Conservation (phyloP, 2,113 vertebrate species). For the Paramormyrops kingsleyae region DNA sequence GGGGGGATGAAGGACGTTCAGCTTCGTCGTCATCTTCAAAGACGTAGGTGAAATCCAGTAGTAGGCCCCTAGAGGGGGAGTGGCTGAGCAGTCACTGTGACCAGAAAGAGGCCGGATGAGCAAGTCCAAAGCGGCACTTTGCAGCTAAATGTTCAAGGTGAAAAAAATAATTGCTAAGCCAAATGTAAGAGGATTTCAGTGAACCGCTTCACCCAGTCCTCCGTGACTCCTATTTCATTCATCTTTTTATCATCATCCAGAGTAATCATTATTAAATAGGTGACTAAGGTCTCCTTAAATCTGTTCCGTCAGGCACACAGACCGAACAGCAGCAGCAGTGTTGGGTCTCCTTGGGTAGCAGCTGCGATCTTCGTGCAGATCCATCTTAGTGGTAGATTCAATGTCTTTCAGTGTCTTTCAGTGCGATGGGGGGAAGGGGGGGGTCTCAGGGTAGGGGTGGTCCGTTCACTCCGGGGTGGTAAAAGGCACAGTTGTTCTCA, state of each 20-base stretch:
- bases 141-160: not conserved
- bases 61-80: not conserved
- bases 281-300: not conserved
- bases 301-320: not conserved
- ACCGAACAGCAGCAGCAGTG: not conserved
- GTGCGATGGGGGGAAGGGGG: not conserved
- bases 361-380: not conserved
- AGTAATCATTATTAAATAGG: not conserved
- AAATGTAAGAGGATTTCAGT: not conserved
- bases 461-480: conserved; percentile 84
- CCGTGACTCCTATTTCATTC: not conserved
- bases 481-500: conserved; percentile 88
- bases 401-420: not conserved
- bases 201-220: not conserved
- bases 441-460: conserved; percentile 49
- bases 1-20: not conserved
- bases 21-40: not conserved
- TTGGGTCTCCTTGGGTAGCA: not conserved
- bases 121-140: not conserved
- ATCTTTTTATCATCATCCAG: not conserved
- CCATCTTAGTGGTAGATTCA: not conserved
- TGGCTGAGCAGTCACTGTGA: not conserved
- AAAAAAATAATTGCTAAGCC: conserved; percentile 1
- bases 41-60: not conserved
- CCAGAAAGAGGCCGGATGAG: not conserved